phyloP scores from a whole-genome alignment of 2,113 vertebrate genomes.

The Limnothrissa miodon region DNA sequence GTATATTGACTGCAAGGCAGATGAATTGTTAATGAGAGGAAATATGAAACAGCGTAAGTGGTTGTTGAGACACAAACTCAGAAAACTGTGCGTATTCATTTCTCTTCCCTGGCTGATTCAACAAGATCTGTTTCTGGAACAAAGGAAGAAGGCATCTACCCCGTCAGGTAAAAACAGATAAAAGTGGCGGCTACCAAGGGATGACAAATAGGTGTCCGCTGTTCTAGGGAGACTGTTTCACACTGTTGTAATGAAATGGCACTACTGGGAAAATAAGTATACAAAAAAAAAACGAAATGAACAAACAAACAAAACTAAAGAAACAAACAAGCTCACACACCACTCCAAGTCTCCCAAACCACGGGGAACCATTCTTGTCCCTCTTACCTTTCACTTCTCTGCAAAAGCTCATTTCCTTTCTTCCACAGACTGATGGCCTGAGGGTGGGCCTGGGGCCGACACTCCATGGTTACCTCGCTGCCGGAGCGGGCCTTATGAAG shows the following conservation, averaged over 20 bases:
- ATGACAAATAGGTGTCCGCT: neutral
- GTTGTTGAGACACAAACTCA: neutral
- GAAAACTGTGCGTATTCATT: neutral
- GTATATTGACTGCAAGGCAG: constrained; percentile 3
- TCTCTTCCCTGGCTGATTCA: neutral
- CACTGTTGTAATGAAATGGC: neutral
- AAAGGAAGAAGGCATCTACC: neutral
- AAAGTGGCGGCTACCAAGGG: neutral
- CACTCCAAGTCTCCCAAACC: neutral
- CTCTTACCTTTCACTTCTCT: constrained; percentile 82
- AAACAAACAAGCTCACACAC: neutral
- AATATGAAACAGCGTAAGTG: neutral
- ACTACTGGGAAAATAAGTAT: neutral
- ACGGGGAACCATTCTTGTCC: constrained; percentile 37
- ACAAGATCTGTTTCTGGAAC: neutral
- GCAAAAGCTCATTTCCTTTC: constrained; percentile 81
- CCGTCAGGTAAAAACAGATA: neutral
- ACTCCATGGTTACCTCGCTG: constrained; percentile 86
- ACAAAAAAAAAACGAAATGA: neutral
- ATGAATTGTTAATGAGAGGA: constrained; percentile 16
- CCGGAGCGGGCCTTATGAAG: constrained; percentile 85
- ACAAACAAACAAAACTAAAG: no score
- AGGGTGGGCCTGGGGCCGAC: constrained; percentile 88
- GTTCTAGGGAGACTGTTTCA: neutral
- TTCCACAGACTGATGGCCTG: constrained; percentile 86